Conservation (phyloP, 2,888 invertebrate species). For the Phyllotreta cruciferae region DNA sequence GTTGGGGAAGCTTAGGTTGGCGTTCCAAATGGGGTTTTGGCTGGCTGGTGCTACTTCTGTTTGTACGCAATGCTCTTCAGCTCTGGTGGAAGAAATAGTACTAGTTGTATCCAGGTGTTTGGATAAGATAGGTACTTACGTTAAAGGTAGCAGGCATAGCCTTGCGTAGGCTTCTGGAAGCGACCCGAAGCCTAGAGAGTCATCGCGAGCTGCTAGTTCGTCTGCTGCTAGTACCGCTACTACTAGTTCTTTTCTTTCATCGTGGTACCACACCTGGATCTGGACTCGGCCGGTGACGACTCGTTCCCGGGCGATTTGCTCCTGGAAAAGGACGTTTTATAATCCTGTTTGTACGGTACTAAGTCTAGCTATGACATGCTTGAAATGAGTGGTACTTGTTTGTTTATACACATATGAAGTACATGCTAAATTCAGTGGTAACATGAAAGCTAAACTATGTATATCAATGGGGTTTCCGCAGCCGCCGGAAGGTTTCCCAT, state of each 20-base stretch:
- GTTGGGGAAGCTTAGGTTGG: conserved; percentile 82
- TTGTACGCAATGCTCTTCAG: conserved; percentile 77
- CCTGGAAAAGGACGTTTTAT: conserved; percentile 59
- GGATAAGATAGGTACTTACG: conserved; percentile 65
- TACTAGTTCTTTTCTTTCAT: conserved; percentile 81
- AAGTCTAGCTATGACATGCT: too few species aligned
- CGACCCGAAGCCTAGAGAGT: conserved; percentile 76
- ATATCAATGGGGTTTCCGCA: too few species aligned
- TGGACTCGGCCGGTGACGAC: conserved; percentile 82
- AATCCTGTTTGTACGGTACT: too few species aligned
- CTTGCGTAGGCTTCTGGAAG: conserved; percentile 87
- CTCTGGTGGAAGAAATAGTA: conserved; percentile 66
- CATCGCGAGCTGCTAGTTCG: conserved; percentile 81
- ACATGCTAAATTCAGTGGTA: too few species aligned
- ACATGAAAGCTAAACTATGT: too few species aligned
- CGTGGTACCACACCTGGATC: conserved; percentile 89
- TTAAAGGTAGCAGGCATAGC: conserved; percentile 78
- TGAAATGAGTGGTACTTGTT: too few species aligned
- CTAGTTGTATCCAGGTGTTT: background rate
- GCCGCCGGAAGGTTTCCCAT: too few species aligned
- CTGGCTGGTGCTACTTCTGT: conserved; percentile 87
- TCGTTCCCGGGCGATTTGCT: conserved; percentile 77
- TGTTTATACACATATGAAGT: too few species aligned
- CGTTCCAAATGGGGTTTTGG: conserved; percentile 92
- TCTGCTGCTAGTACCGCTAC: conserved; percentile 87